Evolutionary conservation across 2,113 vertebrate species (phyloP).

Genomic region (Bos javanicus): DNA sequence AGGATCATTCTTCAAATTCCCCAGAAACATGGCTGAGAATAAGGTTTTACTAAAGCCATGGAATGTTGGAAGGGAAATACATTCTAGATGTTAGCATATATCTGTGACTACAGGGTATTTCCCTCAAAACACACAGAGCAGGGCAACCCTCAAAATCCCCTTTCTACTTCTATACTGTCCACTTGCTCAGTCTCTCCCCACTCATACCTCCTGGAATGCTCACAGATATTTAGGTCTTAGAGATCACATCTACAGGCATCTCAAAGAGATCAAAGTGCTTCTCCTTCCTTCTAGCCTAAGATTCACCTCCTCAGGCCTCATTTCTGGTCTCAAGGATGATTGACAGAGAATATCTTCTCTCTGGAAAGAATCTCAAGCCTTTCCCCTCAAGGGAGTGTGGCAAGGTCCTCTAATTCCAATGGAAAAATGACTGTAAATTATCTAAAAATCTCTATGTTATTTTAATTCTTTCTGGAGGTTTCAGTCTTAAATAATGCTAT

Average conservation of each 20-base stretch:
- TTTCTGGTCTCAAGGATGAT: not conserved
- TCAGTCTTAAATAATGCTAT: not conserved
- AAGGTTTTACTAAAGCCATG: not conserved
- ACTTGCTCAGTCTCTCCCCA: not conserved
- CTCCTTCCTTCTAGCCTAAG: not conserved
- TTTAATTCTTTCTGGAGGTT: slow-evolving; percentile 10
- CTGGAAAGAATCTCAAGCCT: not conserved
- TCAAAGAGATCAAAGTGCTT: not conserved
- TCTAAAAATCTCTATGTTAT: not conserved
- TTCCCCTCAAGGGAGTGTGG: not conserved
- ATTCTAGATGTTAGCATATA: not conserved
- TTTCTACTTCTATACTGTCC: not conserved
- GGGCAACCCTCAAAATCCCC: not conserved
- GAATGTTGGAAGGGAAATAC: not conserved
- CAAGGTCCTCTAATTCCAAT: not conserved
- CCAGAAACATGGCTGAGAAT: not conserved
- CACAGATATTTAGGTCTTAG: not conserved
- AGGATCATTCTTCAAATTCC: not conserved
- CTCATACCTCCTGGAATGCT: not conserved
- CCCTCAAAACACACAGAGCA: not conserved
- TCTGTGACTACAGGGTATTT: not conserved
- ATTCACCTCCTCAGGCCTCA: not conserved
- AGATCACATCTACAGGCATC: not conserved
- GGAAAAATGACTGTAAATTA: not conserved
- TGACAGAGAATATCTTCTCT: not conserved